Evolutionary conservation across 37 sponge, comb jelly and placozoan species (phyloP).

Genomic region (Cliona cf. orientalis): DNA sequence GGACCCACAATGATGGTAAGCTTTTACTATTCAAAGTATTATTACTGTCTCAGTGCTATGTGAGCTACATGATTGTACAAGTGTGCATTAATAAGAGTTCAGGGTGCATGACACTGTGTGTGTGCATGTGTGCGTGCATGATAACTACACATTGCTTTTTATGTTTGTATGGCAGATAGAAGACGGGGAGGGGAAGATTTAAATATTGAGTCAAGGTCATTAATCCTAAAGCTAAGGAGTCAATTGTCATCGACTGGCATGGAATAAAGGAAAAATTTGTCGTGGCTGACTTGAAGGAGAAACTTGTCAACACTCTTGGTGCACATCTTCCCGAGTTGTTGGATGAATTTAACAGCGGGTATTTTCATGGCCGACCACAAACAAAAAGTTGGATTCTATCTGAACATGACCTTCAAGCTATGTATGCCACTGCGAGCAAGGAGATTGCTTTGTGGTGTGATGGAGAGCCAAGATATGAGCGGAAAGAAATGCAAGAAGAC

Average conservation of each 20-base stretch:
- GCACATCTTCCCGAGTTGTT: slow-evolving; percentile 5
- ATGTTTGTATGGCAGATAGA: too few relatives aligned
- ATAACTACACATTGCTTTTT: too few relatives aligned
- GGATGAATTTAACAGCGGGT: slow-evolving; percentile 11
- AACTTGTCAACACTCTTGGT: slow-evolving; percentile 1
- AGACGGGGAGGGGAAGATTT: too few relatives aligned
- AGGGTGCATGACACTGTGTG: too few relatives aligned
- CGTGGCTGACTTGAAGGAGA: slow-evolving; percentile 6
- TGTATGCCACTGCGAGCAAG: slow-evolving; percentile 27
- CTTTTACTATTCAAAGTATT: too few relatives aligned
- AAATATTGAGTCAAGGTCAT: slow-evolving; percentile 22
- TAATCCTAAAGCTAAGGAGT: slow-evolving; percentile 14
- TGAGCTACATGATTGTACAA: too few relatives aligned
- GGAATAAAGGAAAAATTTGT: slow-evolving; percentile 4
- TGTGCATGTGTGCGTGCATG: too few relatives aligned
- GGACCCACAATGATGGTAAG: too few relatives aligned
- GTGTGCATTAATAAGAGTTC: too few relatives aligned
- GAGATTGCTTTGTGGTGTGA: slow-evolving; percentile 34
- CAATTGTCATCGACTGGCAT: slow-evolving; percentile 1
- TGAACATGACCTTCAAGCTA: slow-evolving; percentile 16
- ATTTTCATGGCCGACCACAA: slow-evolving; percentile 16
- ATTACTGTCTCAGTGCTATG: too few relatives aligned
- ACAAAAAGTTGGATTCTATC: slow-evolving; percentile 21
- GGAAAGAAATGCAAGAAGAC: too few relatives aligned
- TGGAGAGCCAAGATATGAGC: neutral